Evolutionary conservation across 37 sponge, comb jelly and placozoan genomes (phyloP), one percentile per base, ranked within the genome.

Genomic region (Aplysina aerophoba): DNA sequence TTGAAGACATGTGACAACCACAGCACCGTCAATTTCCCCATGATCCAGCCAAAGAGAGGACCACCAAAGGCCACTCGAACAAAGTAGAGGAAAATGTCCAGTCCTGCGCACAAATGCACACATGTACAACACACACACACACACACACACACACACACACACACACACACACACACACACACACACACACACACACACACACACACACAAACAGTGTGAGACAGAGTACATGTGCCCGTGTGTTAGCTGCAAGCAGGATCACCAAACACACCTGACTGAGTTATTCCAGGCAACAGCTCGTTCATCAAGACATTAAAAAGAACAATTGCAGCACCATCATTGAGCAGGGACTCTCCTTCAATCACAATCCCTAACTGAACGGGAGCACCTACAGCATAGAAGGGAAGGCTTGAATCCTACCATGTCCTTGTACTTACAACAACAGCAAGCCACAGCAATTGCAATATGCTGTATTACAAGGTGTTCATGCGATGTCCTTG

Each of bases 261-360:
- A 44, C 50, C 8, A 8, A 44, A 44, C 50, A 25, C 54, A 92
- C 92, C 92, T 56, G 81, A 77, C 85, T 77, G 85, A 0, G 75
- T 44, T 37, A 80, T 50, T 34, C 83, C 84, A 30, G 94, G 93
- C 15, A 87, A 81, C 50, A 94, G 84, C 31, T 93, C 91, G 75
- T 81, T 79, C n/a, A 89, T 73, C 1, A 96, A 69, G 17, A 96
- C 90, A 30, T 94, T 90, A 75, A 94, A 97, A 21, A 97, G 72
- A n/a, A 97, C 93, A 64, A 97, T 94, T 15, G 97, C 93, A 57
- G 90, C 93, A 15, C 97, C 97, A 66, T 97, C 95, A 84, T 97
- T 97, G 17, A 97, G 82, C 71, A 97, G 90, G 3, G 97, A 97
- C 75, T 97, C 97, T 33, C 97, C 97, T 64, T 97, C 97, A 55